phyloP scores from a whole-genome alignment of 2,888 invertebrate genomes.

The Cephus pulcher region DNA sequence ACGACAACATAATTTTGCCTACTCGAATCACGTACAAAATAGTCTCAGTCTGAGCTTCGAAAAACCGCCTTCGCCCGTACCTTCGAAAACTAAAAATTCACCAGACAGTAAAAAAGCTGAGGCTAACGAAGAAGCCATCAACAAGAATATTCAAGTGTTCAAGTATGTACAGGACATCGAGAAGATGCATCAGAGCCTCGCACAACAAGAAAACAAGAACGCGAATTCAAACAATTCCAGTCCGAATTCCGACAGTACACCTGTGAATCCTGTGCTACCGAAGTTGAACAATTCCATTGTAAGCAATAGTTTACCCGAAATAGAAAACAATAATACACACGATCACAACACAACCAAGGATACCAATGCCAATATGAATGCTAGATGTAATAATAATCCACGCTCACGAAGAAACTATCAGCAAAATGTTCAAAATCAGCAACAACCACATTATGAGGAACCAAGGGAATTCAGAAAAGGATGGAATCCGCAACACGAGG shows the following conservation, averaged over 20 bases:
- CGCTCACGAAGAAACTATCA: conserved; percentile 48
- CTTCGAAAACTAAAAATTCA: conserved; percentile 50
- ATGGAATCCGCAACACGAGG: conserved; percentile 13
- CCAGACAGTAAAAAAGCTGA: conserved; percentile 49
- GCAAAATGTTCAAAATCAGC: conserved; percentile 34
- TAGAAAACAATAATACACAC: conserved; percentile 38
- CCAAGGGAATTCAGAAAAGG: conserved; percentile 18
- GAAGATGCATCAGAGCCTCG: conserved; percentile 67
- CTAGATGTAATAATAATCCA: conserved; percentile 36
- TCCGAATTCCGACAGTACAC: conserved; percentile 38
- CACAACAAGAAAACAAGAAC: conserved; percentile 54
- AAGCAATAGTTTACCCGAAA: conserved; percentile 32
- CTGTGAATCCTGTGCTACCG: conserved; percentile 32
- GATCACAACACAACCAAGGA: conserved; percentile 42
- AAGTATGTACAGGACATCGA: conserved; percentile 69
- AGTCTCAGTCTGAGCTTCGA: conserved; percentile 54
- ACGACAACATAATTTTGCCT: conserved; percentile 55
- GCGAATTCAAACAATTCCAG: conserved; percentile 38
- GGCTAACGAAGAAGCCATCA: conserved; percentile 57
- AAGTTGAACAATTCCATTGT: conserved; percentile 39
- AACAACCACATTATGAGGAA: conserved; percentile 23
- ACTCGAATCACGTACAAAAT: conserved; percentile 47
- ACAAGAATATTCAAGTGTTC: conserved; percentile 58
- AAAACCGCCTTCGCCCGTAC: conserved; percentile 53
- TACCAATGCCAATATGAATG: conserved; percentile 22